Conservation (phyloP, 2,888 invertebrate genomes). For the Uloborus plumipes region DNA sequence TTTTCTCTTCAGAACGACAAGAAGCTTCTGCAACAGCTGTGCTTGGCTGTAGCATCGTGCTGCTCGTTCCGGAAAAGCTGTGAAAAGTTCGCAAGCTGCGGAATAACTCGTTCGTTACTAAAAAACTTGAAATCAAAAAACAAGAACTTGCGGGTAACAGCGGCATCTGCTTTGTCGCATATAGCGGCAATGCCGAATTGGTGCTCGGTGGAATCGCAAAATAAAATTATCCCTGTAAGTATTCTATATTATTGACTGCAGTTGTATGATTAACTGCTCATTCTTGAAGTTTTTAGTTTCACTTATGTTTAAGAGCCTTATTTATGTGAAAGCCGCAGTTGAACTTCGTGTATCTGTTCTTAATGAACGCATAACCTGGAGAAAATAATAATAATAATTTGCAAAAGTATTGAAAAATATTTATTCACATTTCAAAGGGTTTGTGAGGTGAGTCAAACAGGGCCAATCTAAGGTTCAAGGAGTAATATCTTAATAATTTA, state of each 20-base stretch:
- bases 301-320: no score
- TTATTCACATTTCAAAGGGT: no score
- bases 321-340: no score
- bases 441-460: no score
- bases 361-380: no score
- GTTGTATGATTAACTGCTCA: no score
- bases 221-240: slow-evolving; percentile 50
- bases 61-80: slow-evolving; percentile 53
- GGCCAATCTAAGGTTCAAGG: no score
- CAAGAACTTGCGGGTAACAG: slow-evolving; percentile 32
- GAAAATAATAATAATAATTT: no score
- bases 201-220: slow-evolving; percentile 25
- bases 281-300: no score
- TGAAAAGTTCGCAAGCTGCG: slow-evolving; percentile 53
- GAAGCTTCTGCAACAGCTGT: slow-evolving; percentile 52
- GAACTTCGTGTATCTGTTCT: no score
- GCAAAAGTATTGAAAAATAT: no score
- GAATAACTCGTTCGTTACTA: slow-evolving; percentile 34
- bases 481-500: no score
- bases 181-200: slow-evolving; percentile 46
- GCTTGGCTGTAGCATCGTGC: slow-evolving; percentile 47
- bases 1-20: slow-evolving; percentile 35
- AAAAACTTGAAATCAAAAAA: slow-evolving; percentile 40
- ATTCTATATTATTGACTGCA: neutral
- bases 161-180: slow-evolving; percentile 37